These are phyloP conservation scores for Cydia pomonella DNA, from an alignment of 1,140 invertebrate genomes.

Conservation along the genomic window DNA sequence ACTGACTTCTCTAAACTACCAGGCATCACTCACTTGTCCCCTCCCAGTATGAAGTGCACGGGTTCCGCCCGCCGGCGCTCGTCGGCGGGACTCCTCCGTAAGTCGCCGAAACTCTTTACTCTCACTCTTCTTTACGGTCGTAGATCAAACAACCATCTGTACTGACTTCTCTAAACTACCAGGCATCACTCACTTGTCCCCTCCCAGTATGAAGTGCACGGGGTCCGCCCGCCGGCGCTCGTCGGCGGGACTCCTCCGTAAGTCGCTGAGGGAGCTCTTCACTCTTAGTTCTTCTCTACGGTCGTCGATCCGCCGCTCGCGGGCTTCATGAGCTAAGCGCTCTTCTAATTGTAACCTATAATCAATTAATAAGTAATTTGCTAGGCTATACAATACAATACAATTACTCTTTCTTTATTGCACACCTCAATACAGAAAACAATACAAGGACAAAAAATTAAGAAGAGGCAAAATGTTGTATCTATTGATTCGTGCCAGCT, in stretches of 20 bases:
- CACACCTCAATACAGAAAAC: too few relatives aligned
- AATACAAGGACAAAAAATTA: too few relatives aligned
- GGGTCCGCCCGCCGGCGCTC: constrained; percentile 56
- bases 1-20: too few relatives aligned
- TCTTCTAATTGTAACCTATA: constrained; percentile 70
- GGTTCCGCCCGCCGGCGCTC: constrained; percentile 54
- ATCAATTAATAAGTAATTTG: background rate
- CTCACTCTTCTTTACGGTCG: constrained; percentile 45
- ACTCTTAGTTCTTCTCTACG: constrained; percentile 47
- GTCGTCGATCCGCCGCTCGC: constrained; percentile 59
- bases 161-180: too few relatives aligned
- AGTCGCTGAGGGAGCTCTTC: background rate
- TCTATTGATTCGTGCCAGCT: too few relatives aligned
- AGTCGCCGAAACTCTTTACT: background rate
- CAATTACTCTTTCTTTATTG: too few relatives aligned
- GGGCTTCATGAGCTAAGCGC: constrained; percentile 66
- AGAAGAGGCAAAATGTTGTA: too few relatives aligned
- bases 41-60: constrained; percentile 63
- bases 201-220: constrained; percentile 67
- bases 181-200: constrained; percentile 60
- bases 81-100: constrained; percentile 52
- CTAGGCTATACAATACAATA: too few relatives aligned
- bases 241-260: constrained; percentile 51
- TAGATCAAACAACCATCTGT: constrained; percentile 38
- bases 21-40: constrained; percentile 33